Evolutionary conservation across 2,888 invertebrate species (phyloP), one percentile per base, ranked within the genome.

Genomic region (Drosophila crucigera): DNA sequence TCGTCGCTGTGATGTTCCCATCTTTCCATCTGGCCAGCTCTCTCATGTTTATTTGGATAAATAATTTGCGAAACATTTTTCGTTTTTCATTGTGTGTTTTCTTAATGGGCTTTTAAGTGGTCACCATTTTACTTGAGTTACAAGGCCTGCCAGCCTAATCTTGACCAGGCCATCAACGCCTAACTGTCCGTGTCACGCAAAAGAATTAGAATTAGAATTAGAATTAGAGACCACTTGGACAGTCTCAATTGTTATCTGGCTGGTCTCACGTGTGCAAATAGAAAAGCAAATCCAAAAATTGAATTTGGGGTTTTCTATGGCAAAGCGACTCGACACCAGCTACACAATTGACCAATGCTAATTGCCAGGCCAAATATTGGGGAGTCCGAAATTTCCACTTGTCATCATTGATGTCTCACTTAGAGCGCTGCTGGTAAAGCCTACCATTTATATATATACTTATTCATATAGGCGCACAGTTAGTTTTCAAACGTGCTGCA

Each of bases 61-160:
- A 85, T 84, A 89, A 85, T 85, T 85, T 89, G 87, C 64, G 80
- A 82, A 89, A 80, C 74, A 84, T 89, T 89, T 82, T 84, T 75
- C 79, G 65, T 73, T 79, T 73, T 73, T 22, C 67, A 77, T 85
- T 85, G 86, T 70, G 58, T 73, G 71, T 47, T 56, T 58, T 77
- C 77, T 73, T 84, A 85, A 85, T 89, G 84, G 82, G 28, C 82
- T 80, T 73, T 73, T 86, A 77, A 86, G 87, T 89, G 89, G 79
- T 63, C 73, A 59, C 55, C 73, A 30, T 41, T 64, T 52, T 37
- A 30, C 64, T 63, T 61, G 60, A 71, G 68, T 62, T 68, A 68
- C 76, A 66, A 65, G 68, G 56, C 10, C 50, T 31, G 53, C 25
- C 47, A 9, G 22, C 22, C 55, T 67, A 67, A 79, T 80, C 78